These are phyloP conservation scores for Suncus etruscus DNA, from an alignment of 2,113 vertebrate species.

Conservation along the genomic window DNA sequence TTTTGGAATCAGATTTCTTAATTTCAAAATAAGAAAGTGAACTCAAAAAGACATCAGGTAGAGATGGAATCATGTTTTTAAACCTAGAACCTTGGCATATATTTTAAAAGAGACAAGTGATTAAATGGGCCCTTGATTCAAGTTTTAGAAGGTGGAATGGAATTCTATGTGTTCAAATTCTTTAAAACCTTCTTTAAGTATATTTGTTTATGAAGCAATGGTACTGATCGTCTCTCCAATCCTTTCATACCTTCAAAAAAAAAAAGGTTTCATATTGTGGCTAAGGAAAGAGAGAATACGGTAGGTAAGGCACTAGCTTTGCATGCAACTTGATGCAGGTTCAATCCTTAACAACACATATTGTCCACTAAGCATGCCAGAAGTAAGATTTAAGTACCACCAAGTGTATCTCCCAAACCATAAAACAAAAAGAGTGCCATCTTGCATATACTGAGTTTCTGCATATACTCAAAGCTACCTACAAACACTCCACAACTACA, in stretches of 20 bases:
- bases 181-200: background rate
- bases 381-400: too few relatives aligned
- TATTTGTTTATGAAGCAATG: fast-evolving
- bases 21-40: background rate
- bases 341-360: too few relatives aligned
- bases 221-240: background rate
- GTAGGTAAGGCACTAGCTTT: too few relatives aligned
- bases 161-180: background rate
- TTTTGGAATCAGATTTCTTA: background rate
- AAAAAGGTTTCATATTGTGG: background rate
- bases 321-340: too few relatives aligned
- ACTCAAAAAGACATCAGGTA: background rate
- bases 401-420: too few relatives aligned
- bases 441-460: background rate
- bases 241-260: background rate
- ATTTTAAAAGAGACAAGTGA: background rate
- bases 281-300: too few relatives aligned
- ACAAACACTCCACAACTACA: background rate
- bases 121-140: background rate
- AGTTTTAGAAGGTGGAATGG: background rate
- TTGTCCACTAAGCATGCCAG: too few relatives aligned
- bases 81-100: background rate
- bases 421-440: background rate
- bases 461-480: background rate
- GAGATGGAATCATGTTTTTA: background rate